These are phyloP conservation scores for Agapostemon virescens DNA, from an alignment of 2,888 invertebrate genomes.

Conservation along the genomic window DNA sequence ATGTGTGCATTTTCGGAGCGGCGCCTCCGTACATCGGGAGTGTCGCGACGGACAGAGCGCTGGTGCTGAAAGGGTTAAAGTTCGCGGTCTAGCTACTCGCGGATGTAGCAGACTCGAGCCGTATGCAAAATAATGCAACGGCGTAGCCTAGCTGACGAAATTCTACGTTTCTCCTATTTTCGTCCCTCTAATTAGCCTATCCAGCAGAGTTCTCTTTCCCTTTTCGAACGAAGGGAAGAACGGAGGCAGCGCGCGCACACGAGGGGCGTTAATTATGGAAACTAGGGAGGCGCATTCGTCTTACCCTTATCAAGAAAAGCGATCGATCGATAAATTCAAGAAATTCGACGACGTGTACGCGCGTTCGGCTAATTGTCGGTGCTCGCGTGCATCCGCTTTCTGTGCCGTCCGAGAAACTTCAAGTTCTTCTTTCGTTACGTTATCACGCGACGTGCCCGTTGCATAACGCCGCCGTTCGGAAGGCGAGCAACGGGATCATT, in stretches of 20 bases:
- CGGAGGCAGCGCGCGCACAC: conserved; percentile 15
- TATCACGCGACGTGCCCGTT: conserved; percentile 54
- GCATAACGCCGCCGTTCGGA: conserved; percentile 41
- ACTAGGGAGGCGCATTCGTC: conserved; percentile 45
- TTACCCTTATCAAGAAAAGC: conserved; percentile 44
- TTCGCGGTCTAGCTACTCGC: too few relatives aligned
- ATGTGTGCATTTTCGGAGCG: too few relatives aligned
- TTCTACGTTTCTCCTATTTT: conserved; percentile 1
- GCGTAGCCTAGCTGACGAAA: background rate
- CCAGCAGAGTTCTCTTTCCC: background rate
- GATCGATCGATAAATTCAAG: conserved; percentile 57
- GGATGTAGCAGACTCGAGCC: background rate
- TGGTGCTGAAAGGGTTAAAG: too few relatives aligned
- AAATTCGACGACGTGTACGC: conserved; percentile 54
- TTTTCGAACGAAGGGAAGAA: conserved; percentile 9
- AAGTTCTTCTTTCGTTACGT: conserved; percentile 39
- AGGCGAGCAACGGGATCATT: conserved; percentile 34
- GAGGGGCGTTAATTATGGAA: conserved; percentile 47
- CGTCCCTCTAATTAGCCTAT: conserved; percentile 1
- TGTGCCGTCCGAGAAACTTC: conserved; percentile 35
- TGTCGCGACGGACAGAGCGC: too few relatives aligned
- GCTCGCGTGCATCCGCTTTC: conserved; percentile 46
- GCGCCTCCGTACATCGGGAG: too few relatives aligned
- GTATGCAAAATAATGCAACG: background rate
- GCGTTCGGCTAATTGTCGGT: conserved; percentile 45